phyloP scores from a whole-genome alignment of 1,140 invertebrate species.

The Pogonomyrmex barbatus region DNA sequence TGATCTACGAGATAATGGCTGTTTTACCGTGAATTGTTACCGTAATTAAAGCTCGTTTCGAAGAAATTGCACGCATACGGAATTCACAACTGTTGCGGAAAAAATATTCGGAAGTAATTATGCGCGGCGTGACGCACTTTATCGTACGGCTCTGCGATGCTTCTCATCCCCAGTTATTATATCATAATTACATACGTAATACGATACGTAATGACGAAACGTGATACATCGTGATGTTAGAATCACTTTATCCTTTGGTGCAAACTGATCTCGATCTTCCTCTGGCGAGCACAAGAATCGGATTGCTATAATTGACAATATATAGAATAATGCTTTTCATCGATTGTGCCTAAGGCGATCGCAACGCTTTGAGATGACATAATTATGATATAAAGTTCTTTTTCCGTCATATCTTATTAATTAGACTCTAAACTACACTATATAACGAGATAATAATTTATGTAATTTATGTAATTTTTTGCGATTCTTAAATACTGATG shows the following conservation, averaged over 20 bases:
- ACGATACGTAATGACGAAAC: slow-evolving; percentile 10
- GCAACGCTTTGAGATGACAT: neutral
- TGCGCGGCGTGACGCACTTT: neutral
- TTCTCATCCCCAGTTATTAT: slow-evolving; percentile 25
- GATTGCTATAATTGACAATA: neutral
- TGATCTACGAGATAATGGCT: neutral
- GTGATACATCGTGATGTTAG: neutral
- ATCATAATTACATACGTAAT: slow-evolving; percentile 35
- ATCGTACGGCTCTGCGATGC: neutral
- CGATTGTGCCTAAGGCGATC: neutral
- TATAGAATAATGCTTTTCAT: neutral
- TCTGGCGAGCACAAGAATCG: neutral
- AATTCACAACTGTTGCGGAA: neutral
- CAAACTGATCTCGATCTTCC: neutral
- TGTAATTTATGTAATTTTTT: no score
- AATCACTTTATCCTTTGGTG: slow-evolving; percentile 18
- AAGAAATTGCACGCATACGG: slow-evolving; percentile 5
- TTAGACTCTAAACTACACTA: neutral
- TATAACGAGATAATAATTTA: no score
- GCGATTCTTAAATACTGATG: no score
- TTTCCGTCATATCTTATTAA: neutral
- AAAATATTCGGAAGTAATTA: neutral
- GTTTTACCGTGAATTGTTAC: neutral
- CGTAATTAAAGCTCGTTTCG: slow-evolving; percentile 21
- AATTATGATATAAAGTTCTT: neutral